These are phyloP conservation scores for Habropoda laboriosa DNA, from an alignment of 1,140 invertebrate genomes.

Conservation along the genomic window DNA sequence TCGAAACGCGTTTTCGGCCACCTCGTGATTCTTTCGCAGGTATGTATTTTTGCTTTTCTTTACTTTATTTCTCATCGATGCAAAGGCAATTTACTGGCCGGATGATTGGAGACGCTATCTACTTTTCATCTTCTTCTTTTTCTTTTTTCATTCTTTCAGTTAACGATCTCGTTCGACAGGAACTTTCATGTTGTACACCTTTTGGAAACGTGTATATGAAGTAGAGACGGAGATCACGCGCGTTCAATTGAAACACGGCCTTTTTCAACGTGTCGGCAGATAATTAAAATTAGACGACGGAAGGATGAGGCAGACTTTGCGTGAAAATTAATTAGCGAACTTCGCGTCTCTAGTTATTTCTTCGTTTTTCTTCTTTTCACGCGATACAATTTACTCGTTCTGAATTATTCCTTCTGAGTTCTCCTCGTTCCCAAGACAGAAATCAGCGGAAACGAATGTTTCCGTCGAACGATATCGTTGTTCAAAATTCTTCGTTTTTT, in stretches of 20 bases:
- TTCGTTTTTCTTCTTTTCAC: not conserved
- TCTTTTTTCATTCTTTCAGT: not conserved
- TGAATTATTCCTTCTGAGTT: not conserved
- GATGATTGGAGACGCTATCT: too few relatives aligned
- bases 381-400: not conserved
- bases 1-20: constrained; percentile 31
- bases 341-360: not conserved
- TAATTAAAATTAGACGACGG: constrained; percentile 2
- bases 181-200: not conserved
- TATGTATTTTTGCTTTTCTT: not conserved
- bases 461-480: not conserved
- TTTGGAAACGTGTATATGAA: not conserved
- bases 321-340: constrained; percentile 3
- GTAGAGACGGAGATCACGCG: not conserved
- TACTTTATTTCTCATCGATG: too few relatives aligned
- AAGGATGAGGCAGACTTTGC: not conserved
- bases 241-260: not conserved
- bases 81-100: not conserved
- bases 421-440: too few relatives aligned
- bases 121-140: too few relatives aligned
- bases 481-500: not conserved
- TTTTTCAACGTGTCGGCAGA: not conserved
- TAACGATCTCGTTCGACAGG: not conserved
- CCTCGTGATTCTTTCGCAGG: constrained; percentile 53
- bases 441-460: not conserved